Evolutionary conservation across 2,888 invertebrate genomes (phyloP), one percentile per base, ranked within the genome.

Genomic region (Drosophila colorata): DNA sequence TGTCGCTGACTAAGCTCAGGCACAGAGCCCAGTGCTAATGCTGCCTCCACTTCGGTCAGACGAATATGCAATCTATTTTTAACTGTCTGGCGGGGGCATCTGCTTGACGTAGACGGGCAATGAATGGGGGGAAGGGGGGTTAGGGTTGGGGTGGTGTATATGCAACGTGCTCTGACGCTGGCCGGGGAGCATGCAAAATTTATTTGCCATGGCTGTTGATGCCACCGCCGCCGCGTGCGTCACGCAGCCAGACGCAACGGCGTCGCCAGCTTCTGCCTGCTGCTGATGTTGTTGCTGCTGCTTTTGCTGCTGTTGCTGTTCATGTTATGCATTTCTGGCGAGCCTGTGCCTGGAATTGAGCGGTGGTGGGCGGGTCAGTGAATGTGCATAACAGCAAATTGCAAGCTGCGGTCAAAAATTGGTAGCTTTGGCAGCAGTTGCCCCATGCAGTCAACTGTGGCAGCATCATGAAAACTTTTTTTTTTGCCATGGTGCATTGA

Each of bases 211-310:
- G 88, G 75, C 87, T 84, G 85, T 80, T 78, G 81, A 63, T 69
- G 67, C 61, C 59, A 57, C 66, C 40, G 53, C 52, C 16, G 81
- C 44, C 51, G 80, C 79, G 79, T 83, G 83, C 79, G 86, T 85
- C 86, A 85, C 74, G 79, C 86, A 64, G 69, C 87, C 88, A 83
- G 87, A 87, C 82, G 82, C 79, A 82, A 64, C 67, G 80, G 80
- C 85, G 78, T 66, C 83, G 56, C 46, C 61, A n/a, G n/a, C n/a
- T n/a, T n/a, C n/a, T n/a, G n/a, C n/a, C n/a, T n/a, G n/a, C n/a
- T 57, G 47, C 65, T 25, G 40, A 1, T 5, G 37, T 9, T 48
- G 33, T 1, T 57, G 47, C 63, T 52, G 33, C 28, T 25, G 40
- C 1, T 5, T 23, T n/a, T 48, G 33, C 16, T 38, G 38, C 4